Evolutionary conservation across 2,113 vertebrate species (phyloP).

Genomic region (Salvelinus sp.): DNA sequence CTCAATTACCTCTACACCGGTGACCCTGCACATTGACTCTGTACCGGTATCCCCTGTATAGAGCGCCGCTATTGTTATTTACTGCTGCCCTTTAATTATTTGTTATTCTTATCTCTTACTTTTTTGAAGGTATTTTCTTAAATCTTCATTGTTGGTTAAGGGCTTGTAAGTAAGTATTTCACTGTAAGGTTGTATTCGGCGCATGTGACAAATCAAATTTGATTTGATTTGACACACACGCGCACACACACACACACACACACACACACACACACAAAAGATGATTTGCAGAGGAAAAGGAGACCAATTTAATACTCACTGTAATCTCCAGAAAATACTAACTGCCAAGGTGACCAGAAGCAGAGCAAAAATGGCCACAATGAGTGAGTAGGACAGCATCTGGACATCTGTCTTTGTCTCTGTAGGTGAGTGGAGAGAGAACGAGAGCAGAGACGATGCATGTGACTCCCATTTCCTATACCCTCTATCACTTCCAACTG

Average conservation of each 20-base stretch:
- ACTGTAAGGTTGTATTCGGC: too few species aligned
- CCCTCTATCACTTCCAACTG: background rate
- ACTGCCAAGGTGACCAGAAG: slow-evolving; percentile 8
- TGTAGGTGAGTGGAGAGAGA: background rate
- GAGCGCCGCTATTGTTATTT: too few species aligned
- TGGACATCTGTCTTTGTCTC: background rate
- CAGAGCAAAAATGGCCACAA: slow-evolving; percentile 4
- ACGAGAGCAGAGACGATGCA: background rate
- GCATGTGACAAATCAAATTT: too few species aligned
- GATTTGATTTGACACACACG: background rate
- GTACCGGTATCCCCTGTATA: too few species aligned
- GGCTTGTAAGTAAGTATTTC: too few species aligned
- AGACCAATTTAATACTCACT: slow-evolving; percentile 42
- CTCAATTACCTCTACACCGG: too few species aligned
- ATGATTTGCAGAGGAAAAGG: background rate
- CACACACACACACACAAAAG: background rate
- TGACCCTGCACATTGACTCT: too few species aligned
- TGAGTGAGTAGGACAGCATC: background rate
- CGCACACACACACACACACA: background rate
- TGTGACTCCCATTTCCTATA: background rate
- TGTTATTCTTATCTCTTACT: too few species aligned
- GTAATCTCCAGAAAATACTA: slow-evolving; percentile 44
- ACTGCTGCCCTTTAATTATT: too few species aligned
- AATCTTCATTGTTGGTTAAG: too few species aligned
- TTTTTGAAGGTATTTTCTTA: too few species aligned